phyloP scores from a whole-genome alignment of 1,140 invertebrate species.

The Pseudoatta argentina region DNA sequence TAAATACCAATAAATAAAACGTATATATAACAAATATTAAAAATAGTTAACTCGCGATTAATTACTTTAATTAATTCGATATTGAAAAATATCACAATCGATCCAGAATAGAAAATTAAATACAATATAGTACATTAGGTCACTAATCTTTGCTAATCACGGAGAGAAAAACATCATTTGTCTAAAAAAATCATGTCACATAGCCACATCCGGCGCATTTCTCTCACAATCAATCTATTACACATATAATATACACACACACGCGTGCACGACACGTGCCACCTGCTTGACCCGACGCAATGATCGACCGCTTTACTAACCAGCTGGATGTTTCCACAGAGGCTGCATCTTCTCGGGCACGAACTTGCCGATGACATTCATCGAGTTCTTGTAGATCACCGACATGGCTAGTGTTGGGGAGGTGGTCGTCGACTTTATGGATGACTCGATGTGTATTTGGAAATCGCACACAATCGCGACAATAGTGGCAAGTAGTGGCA shows the following conservation, averaged over 20 bases:
- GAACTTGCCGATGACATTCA: conserved; percentile 90
- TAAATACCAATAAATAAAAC: not conserved
- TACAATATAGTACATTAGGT: not conserved
- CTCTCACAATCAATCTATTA: not conserved
- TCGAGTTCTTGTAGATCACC: conserved; percentile 89
- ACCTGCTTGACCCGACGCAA: conserved; percentile 14
- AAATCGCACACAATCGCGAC: not conserved
- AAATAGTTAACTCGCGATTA: not conserved
- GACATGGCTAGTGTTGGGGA: conserved; percentile 80
- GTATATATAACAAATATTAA: not conserved
- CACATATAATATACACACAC: not conserved
- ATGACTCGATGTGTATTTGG: not conserved
- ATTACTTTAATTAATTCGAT: not conserved
- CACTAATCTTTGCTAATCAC: not conserved
- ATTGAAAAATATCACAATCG: not conserved
- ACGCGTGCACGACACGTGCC: conserved; percentile 60
- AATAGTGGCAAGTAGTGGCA: not conserved
- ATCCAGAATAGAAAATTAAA: not conserved
- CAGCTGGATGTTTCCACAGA: conserved; percentile 96
- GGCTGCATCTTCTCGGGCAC: conserved; percentile 93
- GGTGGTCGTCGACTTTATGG: conserved; percentile 1
- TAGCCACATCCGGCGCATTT: not conserved
- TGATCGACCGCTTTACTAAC: conserved; percentile 86
- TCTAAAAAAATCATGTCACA: not conserved
- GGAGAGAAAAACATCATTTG: not conserved